Conservation (phyloP, 35 echinoderm and acorn worm species). For the Ophioderma brevispina region DNA sequence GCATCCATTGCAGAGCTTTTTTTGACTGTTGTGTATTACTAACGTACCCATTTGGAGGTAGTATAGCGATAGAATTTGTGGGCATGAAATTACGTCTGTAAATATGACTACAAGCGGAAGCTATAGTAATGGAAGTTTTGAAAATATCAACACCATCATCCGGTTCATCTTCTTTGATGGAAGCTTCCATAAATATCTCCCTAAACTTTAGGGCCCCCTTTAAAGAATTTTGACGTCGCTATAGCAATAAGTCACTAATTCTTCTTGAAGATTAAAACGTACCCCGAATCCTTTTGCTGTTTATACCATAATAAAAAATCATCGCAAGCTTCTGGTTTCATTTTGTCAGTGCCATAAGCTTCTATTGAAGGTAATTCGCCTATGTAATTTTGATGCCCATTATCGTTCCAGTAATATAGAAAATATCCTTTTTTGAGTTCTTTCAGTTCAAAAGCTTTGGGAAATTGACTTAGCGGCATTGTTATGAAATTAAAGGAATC, state of each 20-base stretch:
- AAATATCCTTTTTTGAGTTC: conserved; percentile 44
- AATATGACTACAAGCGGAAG: not conserved
- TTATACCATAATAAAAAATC: not conserved
- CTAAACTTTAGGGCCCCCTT: not conserved
- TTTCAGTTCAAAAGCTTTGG: conserved; percentile 11
- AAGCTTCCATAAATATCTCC: conserved; percentile 3
- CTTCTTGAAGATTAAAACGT: conserved; percentile 21
- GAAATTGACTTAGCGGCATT: conserved; percentile 22
- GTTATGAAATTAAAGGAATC: conserved; percentile 27
- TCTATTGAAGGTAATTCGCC: not conserved
- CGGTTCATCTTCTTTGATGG: not conserved
- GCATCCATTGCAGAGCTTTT: conserved; percentile 55
- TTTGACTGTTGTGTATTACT: conserved; percentile 23
- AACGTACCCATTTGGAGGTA: not conserved
- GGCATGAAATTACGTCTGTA: conserved; percentile 14
- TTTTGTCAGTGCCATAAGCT: not conserved
- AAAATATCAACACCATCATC: not conserved
- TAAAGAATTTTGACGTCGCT: not conserved
- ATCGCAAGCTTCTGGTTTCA: not conserved
- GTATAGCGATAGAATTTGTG: not conserved
- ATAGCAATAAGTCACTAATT: not conserved
- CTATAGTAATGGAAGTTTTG: not conserved
- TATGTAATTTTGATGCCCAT: not conserved
- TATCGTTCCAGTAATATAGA: conserved; percentile 14
- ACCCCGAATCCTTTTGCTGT: not conserved